Evolutionary conservation across 2,113 vertebrate genomes (phyloP), one percentile per base, ranked within the genome.

Genomic region (Anoplopoma fimbria): DNA sequence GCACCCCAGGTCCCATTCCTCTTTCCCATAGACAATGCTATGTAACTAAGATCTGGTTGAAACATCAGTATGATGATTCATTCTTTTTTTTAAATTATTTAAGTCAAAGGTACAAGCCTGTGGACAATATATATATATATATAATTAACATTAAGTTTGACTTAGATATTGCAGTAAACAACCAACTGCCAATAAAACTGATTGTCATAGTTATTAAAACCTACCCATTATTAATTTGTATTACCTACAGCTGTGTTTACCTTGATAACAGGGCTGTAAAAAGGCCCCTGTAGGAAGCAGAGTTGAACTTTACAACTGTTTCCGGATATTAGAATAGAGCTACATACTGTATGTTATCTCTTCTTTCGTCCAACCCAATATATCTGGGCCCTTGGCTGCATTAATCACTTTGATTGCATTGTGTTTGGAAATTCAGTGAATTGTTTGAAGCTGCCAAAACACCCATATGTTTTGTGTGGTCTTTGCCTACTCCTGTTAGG

Each of bases 171-270:
- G 9, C 10, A 15, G 14, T 10, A 4, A 75, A 25, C n/a, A 9
- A 15, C 9, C 0, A 13, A 31, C 0, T 21, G 49, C 74, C 65
- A 77, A 55, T 77, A 64, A 33, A 64, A 47, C 12, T 1, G 25
- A 10, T 15, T 57, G 31, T 23, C 21, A 47, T 31, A 1, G n/a
- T 68, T 17, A 60, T 29, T 42, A 65, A 9, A 60, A 29, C 4
- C 3, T 19, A 10, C 6, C 38, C 4, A 29, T 79, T 53, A 49
- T 38, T 75, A 9, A n/a, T n/a, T 77, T 40, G 38, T 40, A 81
- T 77, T 27, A 73, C 42, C 51, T 1, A 1, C 65, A 81, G 61
- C 34, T 78, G 69, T 75, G 75, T 86, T 74, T 69, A 53, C 55
- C 38, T 68, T 65, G 71, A 81, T 81, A 81, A 27, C 10, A 9